Conservation (phyloP, 2,797 vertebrate species). For the Takifugu ocellatus region DNA sequence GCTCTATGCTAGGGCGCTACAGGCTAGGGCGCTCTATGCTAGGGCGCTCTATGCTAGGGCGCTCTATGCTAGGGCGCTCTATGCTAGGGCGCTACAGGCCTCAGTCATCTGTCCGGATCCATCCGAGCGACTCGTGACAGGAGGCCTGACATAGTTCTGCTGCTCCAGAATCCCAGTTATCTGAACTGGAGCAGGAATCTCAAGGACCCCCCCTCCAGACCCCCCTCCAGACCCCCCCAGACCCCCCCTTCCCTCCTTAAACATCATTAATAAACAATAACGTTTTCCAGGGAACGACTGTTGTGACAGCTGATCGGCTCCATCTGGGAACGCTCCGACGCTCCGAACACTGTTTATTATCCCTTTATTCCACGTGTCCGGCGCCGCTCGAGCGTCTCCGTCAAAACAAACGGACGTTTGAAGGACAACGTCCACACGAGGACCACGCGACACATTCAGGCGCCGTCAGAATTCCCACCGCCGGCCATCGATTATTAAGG, state of each 20-base stretch:
- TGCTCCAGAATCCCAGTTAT: conserved; percentile 53
- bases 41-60: too few relatives aligned
- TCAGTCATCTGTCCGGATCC: conserved; percentile 36
- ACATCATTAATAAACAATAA: too few relatives aligned
- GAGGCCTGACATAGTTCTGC: conserved; percentile 2
- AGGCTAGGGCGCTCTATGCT: too few relatives aligned
- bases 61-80: too few relatives aligned
- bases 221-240: not conserved
- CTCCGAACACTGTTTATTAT: conserved; percentile 40
- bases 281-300: too few relatives aligned
- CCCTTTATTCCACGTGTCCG: conserved; percentile 43
- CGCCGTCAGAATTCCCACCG: too few relatives aligned
- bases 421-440: conserved; percentile 30
- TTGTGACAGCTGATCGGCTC: not conserved
- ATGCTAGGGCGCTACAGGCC: too few relatives aligned
- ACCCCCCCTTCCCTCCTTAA: not conserved
- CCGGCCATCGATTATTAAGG: too few relatives aligned
- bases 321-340: not conserved
- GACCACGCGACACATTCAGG: too few relatives aligned
- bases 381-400: conserved; percentile 32
- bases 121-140: conserved; percentile 39
- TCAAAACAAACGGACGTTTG: conserved; percentile 52
- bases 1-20: too few relatives aligned
- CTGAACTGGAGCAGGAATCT: conserved; percentile 14
- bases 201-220: too few relatives aligned